These are phyloP conservation scores for Isoperla grammatica DNA, from an alignment of 2,888 invertebrate species.

Conservation along the genomic window DNA sequence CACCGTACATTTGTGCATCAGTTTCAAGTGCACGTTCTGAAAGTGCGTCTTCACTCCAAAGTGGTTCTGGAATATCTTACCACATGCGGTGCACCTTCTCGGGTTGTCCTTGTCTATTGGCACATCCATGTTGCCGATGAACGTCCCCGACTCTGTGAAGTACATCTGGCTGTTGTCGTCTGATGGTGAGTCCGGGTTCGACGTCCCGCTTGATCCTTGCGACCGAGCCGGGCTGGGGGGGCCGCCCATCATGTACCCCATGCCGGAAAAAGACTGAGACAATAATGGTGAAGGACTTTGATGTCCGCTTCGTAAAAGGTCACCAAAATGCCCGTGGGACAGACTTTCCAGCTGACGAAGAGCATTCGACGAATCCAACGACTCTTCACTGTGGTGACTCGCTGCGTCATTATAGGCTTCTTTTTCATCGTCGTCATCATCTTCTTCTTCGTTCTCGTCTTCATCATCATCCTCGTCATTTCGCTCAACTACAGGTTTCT, in stretches of 20 bases:
- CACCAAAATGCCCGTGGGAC: conserved; percentile 70
- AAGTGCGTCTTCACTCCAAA: conserved; percentile 93
- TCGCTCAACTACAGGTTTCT: conserved; percentile 28
- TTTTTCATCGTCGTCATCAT: conserved; percentile 33
- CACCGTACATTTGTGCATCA: conserved; percentile 92
- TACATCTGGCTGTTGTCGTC: conserved; percentile 60
- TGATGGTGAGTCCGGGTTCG: conserved; percentile 49
- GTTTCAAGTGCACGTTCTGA: conserved; percentile 90
- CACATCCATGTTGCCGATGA: conserved; percentile 70
- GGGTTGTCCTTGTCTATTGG: conserved; percentile 91
- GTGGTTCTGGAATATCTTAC: conserved; percentile 88
- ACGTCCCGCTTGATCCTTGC: conserved; percentile 52
- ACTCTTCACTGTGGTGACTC: conserved; percentile 54
- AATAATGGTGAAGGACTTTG: conserved; percentile 28
- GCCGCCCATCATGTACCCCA: conserved; percentile 49
- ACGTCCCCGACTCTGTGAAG: conserved; percentile 63
- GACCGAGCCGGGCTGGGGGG: conserved; percentile 56
- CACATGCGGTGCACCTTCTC: conserved; percentile 84
- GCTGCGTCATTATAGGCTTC: conserved; percentile 49
- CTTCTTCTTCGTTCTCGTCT: conserved; percentile 36
- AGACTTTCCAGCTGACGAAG: conserved; percentile 72
- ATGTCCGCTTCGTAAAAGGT: conserved; percentile 36
- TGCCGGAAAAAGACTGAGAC: conserved; percentile 41
- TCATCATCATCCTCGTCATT: conserved; percentile 41
- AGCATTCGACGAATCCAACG: conserved; percentile 61